Evolutionary conservation across 2,888 invertebrate species (phyloP).

Genomic region (Lycophotia porphyrea): DNA sequence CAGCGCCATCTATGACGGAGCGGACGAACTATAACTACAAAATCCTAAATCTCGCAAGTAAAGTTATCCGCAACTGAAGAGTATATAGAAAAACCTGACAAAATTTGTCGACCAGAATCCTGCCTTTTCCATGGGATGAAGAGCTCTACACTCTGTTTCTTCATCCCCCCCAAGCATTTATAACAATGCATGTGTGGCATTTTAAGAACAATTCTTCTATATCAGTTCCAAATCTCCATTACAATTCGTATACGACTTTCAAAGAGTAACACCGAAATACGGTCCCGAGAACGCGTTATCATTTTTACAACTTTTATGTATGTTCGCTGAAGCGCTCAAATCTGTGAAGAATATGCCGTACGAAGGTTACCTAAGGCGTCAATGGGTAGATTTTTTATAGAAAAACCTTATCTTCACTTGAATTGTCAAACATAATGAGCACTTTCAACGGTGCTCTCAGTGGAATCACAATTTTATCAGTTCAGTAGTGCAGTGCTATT

Average conservation of each 20-base stretch:
- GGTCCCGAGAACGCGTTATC: conserved; percentile 67
- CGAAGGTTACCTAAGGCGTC: conserved; percentile 63
- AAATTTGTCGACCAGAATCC: too few relatives aligned
- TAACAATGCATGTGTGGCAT: neutral
- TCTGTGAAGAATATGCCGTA: conserved; percentile 72
- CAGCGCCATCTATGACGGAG: too few relatives aligned
- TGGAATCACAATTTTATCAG: conserved; percentile 56
- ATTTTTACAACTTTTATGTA: conserved; percentile 73
- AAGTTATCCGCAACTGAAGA: too few relatives aligned
- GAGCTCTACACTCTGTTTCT: too few relatives aligned
- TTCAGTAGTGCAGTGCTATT: conserved; percentile 34
- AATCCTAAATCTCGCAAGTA: too few relatives aligned
- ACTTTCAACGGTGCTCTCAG: conserved; percentile 44
- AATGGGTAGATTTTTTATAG: conserved; percentile 65
- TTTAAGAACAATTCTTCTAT: neutral
- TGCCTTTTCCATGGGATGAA: too few relatives aligned
- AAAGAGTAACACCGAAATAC: conserved; percentile 59
- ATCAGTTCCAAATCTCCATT: neutral
- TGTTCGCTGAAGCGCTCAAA: conserved; percentile 73
- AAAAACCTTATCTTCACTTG: conserved; percentile 59
- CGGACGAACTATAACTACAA: too few relatives aligned
- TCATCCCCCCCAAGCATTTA: too few relatives aligned
- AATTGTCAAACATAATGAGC: conserved; percentile 67
- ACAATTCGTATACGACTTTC: conserved; percentile 16
- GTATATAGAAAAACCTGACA: too few relatives aligned